Evolutionary conservation across 2,888 invertebrate genomes (phyloP).

Genomic region (Papilio protenor): DNA sequence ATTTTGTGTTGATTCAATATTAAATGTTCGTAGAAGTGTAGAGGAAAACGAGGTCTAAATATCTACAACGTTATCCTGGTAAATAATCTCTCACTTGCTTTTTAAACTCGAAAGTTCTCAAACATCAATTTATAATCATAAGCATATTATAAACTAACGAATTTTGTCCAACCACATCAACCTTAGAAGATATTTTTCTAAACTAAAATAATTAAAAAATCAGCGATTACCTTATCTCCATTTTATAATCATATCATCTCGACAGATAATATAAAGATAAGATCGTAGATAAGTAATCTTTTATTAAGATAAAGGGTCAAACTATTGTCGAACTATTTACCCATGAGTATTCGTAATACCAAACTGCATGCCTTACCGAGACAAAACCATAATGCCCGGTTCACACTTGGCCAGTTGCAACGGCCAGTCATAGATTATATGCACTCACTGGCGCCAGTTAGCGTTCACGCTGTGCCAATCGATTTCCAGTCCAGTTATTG

Average conservation of each 20-base stretch:
- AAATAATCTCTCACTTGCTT: neutral
- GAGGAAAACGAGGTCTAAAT: slow-evolving; percentile 3
- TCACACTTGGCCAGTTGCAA: no score
- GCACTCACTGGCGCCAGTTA: no score
- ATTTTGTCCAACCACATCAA: neutral
- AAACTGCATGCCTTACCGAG: no score
- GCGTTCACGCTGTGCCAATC: no score
- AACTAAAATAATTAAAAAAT: neutral
- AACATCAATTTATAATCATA: neutral
- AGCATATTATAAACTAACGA: neutral
- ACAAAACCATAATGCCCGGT: no score
- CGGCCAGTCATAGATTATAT: no score
- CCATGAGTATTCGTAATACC: neutral
- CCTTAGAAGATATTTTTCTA: neutral
- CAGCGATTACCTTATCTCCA: neutral
- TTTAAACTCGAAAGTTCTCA: neutral
- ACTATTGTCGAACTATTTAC: neutral
- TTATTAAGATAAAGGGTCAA: neutral
- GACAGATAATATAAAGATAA: neutral
- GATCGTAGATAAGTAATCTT: neutral
- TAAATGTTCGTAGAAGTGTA: slow-evolving; percentile 10
- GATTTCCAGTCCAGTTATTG: no score
- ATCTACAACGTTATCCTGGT: neutral
- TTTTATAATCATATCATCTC: neutral
- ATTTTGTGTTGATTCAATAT: slow-evolving; percentile 2